phyloP scores from a whole-genome alignment of 2,113 vertebrate species.

The Naja naja region DNA sequence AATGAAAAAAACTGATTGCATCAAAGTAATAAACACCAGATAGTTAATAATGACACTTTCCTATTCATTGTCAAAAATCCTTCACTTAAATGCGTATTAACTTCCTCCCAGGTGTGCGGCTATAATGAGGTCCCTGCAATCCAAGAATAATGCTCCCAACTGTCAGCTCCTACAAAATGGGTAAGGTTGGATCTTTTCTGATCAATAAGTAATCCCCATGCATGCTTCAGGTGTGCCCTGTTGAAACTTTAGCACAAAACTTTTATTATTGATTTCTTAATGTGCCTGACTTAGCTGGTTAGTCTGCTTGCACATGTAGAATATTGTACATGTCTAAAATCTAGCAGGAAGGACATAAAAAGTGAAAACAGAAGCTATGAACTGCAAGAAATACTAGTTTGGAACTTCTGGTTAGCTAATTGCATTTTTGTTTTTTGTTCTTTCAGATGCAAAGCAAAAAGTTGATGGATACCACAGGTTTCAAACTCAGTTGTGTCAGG shows the following conservation, averaged over 20 bases:
- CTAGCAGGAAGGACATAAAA: neutral
- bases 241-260: neutral
- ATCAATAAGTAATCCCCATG: neutral
- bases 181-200: slow-evolving; percentile 46
- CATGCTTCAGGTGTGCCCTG: neutral
- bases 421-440: neutral
- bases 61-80: neutral
- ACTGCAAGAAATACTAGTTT: neutral
- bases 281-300: neutral
- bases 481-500: no score
- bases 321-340: no score
- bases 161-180: slow-evolving; percentile 60
- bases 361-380: neutral
- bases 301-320: neutral
- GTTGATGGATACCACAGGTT: neutral
- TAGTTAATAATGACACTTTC: neutral
- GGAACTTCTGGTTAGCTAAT: neutral
- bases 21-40: neutral
- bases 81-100: neutral
- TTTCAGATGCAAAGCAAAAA: neutral
- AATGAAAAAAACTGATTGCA: neutral
- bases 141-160: slow-evolving; percentile 5
- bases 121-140: slow-evolving; percentile 66
- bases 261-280: neutral
- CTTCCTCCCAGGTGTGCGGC: slow-evolving; percentile 72